Percentiles rank a stretch among this genome's conserved stretches.
Evolutionary conservation across 2,888 invertebrate species (phyloP).

Genomic region (Lepidonotus clava): DNA sequence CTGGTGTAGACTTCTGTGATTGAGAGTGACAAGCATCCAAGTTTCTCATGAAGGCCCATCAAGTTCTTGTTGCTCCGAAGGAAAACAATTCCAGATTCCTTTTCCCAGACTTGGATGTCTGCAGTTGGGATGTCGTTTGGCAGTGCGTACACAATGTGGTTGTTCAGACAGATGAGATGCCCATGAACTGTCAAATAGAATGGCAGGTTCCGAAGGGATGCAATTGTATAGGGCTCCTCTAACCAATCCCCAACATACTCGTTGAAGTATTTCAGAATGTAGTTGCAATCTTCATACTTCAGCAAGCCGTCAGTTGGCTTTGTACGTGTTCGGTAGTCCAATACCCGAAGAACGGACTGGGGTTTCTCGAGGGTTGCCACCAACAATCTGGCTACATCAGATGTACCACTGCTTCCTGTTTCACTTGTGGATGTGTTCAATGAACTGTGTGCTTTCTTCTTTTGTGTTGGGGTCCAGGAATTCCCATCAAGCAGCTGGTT

Average conservation of each 20-base stretch:
- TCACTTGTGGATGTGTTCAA: neutral
- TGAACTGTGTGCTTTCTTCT: neutral
- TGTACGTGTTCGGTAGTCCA: conserved; percentile 52
- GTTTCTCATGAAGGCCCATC: conserved; percentile 60
- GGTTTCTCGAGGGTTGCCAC: conserved; percentile 65
- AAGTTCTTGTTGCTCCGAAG: conserved; percentile 61
- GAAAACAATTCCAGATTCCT: conserved; percentile 62
- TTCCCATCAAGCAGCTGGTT: conserved; percentile 62
- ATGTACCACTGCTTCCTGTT: neutral
- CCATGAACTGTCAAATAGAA: conserved; percentile 65
- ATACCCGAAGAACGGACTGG: conserved; percentile 57
- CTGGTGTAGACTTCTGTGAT: conserved; percentile 63
- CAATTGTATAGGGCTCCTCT: conserved; percentile 44
- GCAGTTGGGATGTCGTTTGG: conserved; percentile 64
- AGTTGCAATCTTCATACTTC: conserved; percentile 63
- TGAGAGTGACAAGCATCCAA: conserved; percentile 61
- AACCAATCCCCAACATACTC: conserved; percentile 63
- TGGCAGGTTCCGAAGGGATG: conserved; percentile 63
- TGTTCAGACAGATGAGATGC: conserved; percentile 60
- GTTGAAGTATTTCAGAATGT: conserved; percentile 66
- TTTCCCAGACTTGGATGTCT: conserved; percentile 65
- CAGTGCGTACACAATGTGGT: conserved; percentile 62
- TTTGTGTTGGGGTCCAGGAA: conserved; percentile 21
- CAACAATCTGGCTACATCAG: conserved; percentile 59
- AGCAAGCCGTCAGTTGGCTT: conserved; percentile 40